Evolutionary conservation across 2,797 vertebrate genomes (phyloP), one percentile per base, ranked within the genome.

Genomic region (Euphonia xanthogaster): DNA sequence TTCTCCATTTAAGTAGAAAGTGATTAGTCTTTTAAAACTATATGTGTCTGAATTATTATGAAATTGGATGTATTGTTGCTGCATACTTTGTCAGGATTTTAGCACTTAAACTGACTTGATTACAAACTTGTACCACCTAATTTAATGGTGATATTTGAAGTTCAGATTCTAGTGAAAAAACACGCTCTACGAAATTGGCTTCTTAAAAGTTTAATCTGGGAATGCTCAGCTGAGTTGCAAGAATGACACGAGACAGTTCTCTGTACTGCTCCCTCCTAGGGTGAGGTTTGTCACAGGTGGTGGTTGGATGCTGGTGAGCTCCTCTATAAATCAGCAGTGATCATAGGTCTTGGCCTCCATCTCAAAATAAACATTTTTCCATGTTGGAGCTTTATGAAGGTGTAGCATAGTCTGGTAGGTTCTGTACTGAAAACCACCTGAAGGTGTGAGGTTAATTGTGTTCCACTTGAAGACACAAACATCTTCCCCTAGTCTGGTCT

Each of bases 181-280:
- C 4, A 13, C 0, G 0, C 10, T 13, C 42, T 75, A 50, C 8
- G 48, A 42, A 70, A 63, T 48, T 58, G 48, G 42, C 71, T 75
- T 5, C 31, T 47, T 68, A 15, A 9, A 84, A 54, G 25, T 61
- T 48, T 4, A 39, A 19, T 35, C 2, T 66, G 50, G 57, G 54
- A 54, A 5, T 57, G 4, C 10, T 74, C 24, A 27, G 58, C 5
- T 40, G 84, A 70, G 25, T 30, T 33, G 14, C 12, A 55, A 17
- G 48, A 82, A 19, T 60, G 51, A 35, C 4, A 2, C 0, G 2
- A 28, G 71, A 14, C 19, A 7, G 0, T n/a, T 62, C 31, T 71
- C 3, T 21, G 28, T 55, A 1, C 2, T 88, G 68, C n/a, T 70
- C 3, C 50, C 28, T 85, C 21, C 48, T 60, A 76, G 60, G 21